Evolutionary conservation across 2,888 invertebrate genomes (phyloP).

Genomic region (Chrysolina americana): DNA sequence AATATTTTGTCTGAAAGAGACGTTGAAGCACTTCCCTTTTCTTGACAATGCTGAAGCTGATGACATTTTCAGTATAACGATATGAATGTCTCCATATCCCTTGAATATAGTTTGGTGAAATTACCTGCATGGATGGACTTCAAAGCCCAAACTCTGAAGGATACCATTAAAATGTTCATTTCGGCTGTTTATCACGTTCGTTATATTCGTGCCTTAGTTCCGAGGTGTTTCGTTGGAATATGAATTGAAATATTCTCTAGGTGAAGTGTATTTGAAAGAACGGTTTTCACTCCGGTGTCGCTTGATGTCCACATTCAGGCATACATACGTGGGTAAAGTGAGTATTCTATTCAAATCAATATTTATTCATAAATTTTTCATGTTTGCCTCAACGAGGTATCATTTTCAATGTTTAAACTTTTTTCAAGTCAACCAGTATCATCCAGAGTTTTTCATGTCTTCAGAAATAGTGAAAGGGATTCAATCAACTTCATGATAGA

Average conservation of each 20-base stretch:
- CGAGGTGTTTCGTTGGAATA: not conserved
- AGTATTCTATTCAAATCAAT: no score
- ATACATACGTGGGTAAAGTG: no score
- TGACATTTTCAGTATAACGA: not conserved
- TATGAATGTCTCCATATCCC: not conserved
- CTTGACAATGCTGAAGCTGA: not conserved
- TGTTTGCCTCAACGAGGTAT: no score
- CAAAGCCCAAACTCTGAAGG: not conserved
- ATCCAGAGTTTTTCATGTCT: no score
- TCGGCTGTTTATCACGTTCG: not conserved
- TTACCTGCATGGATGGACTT: not conserved
- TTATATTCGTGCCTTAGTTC: not conserved
- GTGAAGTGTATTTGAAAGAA: not conserved
- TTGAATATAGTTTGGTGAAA: not conserved
- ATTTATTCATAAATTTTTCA: no score
- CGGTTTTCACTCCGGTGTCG: not conserved
- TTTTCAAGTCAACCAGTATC: no score
- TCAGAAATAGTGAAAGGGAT: no score
- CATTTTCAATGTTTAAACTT: no score
- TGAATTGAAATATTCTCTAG: not conserved
- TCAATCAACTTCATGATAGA: no score
- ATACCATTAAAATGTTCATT: not conserved
- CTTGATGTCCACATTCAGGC: not conserved
- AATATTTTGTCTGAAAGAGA: no score
- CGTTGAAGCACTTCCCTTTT: no score